phyloP scores from a whole-genome alignment of 2,113 vertebrate species.

The Malaclemys terrapin region DNA sequence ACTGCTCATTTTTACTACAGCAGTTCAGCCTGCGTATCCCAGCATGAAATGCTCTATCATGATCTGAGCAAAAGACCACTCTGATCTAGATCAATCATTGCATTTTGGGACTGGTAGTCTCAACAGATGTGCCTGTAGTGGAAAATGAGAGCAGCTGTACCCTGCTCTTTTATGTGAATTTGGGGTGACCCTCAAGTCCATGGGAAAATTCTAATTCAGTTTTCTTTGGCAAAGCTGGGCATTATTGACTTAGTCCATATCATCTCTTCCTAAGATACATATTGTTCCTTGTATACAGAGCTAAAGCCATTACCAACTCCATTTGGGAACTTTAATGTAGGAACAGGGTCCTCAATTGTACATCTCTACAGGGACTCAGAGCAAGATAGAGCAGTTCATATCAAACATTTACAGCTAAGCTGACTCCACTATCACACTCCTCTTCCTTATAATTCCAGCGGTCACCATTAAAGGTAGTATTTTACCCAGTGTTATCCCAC shows the following conservation, averaged over 20 bases:
- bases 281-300: neutral
- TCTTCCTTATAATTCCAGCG: neutral
- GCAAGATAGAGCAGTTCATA: neutral
- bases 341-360: neutral
- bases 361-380: neutral
- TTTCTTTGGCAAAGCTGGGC: neutral
- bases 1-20: neutral
- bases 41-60: slow-evolving; percentile 8
- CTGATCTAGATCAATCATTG: neutral
- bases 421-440: accelerated
- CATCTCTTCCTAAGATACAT: neutral
- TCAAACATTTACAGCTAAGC: neutral
- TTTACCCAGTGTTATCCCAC: neutral
- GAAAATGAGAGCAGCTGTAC: neutral
- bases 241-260: neutral
- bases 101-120: neutral
- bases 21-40: neutral
- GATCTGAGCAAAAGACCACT: neutral
- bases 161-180: neutral
- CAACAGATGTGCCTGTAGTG: neutral
- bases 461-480: neutral
- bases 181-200: neutral
- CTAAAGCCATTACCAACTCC: neutral
- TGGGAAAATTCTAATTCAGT: neutral
- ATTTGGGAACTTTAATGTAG: neutral